phyloP scores from a whole-genome alignment of 1,140 invertebrate genomes.

The Ceratina australensis region DNA sequence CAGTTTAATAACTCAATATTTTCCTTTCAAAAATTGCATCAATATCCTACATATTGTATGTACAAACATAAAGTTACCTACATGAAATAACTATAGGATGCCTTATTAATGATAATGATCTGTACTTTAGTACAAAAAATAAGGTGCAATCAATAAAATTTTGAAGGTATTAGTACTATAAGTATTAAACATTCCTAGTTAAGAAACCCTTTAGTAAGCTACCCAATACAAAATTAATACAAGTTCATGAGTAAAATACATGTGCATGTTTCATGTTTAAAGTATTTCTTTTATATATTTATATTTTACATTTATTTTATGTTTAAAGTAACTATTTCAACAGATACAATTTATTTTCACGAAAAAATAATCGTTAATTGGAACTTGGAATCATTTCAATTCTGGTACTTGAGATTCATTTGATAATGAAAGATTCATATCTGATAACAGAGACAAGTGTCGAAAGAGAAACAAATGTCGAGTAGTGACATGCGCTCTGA shows the following conservation, averaged over 20 bases:
- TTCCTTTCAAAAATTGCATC: not conserved
- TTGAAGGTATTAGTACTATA: not conserved
- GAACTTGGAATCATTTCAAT: not conserved
- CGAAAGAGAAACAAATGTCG: too few species aligned
- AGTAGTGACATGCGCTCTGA: too few species aligned
- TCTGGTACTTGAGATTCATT: too few species aligned
- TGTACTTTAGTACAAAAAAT: conserved; percentile 1
- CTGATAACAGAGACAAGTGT: too few species aligned
- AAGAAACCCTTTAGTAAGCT: not conserved
- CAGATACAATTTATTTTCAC: not conserved
- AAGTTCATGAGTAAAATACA: not conserved
- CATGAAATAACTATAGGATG: conserved; percentile 15
- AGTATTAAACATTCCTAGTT: not conserved
- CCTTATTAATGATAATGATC: conserved; percentile 33
- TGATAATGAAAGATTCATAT: too few species aligned
- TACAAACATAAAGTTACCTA: not conserved
- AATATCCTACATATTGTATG: conserved; percentile 1
- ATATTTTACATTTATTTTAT: too few species aligned
- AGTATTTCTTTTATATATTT: too few species aligned
- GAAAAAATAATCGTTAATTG: not conserved
- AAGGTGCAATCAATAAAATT: not conserved
- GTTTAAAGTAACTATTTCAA: not conserved
- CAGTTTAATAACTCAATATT: conserved; percentile 1
- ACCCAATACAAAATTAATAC: not conserved
- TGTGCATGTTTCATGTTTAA: too few species aligned